Percentiles rank a stretch among this genome's conserved stretches.
Conservation (phyloP, 2,888 invertebrate genomes). For the Rhynchonema sp. region DNA sequence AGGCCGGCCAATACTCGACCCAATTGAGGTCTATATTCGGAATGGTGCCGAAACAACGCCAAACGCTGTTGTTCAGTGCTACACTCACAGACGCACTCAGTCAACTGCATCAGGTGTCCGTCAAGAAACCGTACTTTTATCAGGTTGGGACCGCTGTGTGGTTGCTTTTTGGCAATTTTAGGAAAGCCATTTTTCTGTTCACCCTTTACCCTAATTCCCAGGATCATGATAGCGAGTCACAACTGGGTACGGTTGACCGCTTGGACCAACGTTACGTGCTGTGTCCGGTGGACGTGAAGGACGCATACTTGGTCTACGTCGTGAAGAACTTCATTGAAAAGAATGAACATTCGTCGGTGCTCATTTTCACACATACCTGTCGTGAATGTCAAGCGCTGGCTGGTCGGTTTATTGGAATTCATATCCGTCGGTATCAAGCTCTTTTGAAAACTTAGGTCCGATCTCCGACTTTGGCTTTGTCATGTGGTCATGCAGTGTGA, state of each 20-base stretch:
- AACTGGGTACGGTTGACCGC: conserved; percentile 43
- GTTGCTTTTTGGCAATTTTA: too few relatives aligned
- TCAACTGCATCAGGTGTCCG: conserved; percentile 40
- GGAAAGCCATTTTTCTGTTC: too few relatives aligned
- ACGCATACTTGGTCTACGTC: conserved; percentile 20
- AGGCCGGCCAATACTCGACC: conserved; percentile 19
- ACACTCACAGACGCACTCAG: conserved; percentile 67
- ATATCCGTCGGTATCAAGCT: too few relatives aligned
- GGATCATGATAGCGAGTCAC: too few relatives aligned
- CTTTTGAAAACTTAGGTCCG: too few relatives aligned
- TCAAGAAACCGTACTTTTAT: conserved; percentile 34
- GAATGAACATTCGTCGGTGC: conserved; percentile 57
- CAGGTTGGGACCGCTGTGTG: too few relatives aligned
- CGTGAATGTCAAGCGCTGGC: conserved; percentile 19
- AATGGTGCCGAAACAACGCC: conserved; percentile 32
- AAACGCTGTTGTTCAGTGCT: conserved; percentile 43
- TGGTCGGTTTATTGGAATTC: too few relatives aligned
- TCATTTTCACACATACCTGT: conserved; percentile 86
- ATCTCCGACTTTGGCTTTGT: too few relatives aligned
- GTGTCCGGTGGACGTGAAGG: conserved; percentile 65
- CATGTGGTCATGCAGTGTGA: too few relatives aligned
- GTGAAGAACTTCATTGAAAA: conserved; percentile 49
- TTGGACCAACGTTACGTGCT: conserved; percentile 69
- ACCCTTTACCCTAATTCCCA: too few relatives aligned
- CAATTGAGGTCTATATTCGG: conserved; percentile 57